Percentiles rank a stretch among this genome's conserved stretches.
phyloP scores from a whole-genome alignment of 2,888 invertebrate species.

The Acanthococcus lagerstroemiae region DNA sequence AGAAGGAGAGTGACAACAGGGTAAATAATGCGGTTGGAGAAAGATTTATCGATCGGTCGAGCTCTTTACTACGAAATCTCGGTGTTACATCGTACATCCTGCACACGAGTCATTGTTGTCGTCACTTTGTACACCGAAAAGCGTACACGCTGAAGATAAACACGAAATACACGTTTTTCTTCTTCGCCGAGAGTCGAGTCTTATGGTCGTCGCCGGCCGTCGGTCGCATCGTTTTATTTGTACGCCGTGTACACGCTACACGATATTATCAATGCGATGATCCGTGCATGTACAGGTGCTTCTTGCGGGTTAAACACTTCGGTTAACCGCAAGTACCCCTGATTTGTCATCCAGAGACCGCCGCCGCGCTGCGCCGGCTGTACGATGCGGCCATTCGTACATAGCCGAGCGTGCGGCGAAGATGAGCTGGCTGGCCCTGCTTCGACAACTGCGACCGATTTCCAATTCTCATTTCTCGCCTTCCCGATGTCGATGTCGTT shows the following conservation, averaged over 20 bases:
- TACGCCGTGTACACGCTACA: background rate
- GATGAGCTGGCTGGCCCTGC: no score
- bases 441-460: no score
- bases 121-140: background rate
- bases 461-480: no score
- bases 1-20: no score
- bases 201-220: background rate
- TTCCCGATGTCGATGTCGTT: no score
- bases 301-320: constrained; percentile 12
- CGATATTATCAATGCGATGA: constrained; percentile 7
- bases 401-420: no score
- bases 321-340: no score
- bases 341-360: no score
- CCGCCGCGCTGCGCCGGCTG: no score
- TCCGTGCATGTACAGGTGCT: constrained; percentile 19
- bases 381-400: no score
- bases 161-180: background rate
- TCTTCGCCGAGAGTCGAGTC: background rate
- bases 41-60: background rate
- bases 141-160: background rate
- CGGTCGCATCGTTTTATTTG: background rate
- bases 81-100: background rate
- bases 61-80: background rate
- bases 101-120: background rate
- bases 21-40: no score